Evolutionary conservation across 2,888 invertebrate species (phyloP).

Genomic region (Eulithis testata): DNA sequence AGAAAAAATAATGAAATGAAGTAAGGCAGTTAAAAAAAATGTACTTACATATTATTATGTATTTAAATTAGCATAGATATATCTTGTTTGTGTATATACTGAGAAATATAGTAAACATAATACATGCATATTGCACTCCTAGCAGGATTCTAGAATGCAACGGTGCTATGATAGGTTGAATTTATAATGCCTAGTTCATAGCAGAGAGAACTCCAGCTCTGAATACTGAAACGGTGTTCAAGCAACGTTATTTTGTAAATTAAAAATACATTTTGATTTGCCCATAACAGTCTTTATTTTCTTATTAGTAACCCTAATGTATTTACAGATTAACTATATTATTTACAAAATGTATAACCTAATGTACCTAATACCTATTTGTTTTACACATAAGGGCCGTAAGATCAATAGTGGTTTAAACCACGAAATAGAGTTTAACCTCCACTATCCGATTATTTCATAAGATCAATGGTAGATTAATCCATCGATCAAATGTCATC

Average conservation of each 20-base stretch:
- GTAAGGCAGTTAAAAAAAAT: neutral
- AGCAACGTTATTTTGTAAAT: slow-evolving; percentile 22
- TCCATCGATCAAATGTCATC: no score
- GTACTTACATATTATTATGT: neutral
- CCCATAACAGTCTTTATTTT: slow-evolving; percentile 82
- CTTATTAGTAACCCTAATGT: slow-evolving; percentile 61
- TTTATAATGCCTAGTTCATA: neutral
- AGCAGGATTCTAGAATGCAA: slow-evolving; percentile 1
- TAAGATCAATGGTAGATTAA: no score
- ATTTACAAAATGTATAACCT: slow-evolving; percentile 23
- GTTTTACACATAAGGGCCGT: no score
- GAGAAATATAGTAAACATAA: neutral
- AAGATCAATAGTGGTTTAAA: no score
- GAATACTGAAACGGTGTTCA: neutral
- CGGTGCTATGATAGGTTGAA: neutral
- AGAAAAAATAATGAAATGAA: slow-evolving; percentile 40
- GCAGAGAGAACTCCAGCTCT: neutral
- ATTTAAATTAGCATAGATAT: no score
- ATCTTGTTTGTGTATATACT: no score
- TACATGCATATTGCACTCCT: neutral
- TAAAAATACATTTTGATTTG: slow-evolving; percentile 50
- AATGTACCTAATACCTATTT: neutral
- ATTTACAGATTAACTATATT: slow-evolving; percentile 40
- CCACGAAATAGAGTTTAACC: no score
- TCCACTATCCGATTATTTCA: no score